These are phyloP conservation scores for Sternotherus odoratus DNA, from an alignment of 2,797 vertebrate species.

Conservation along the genomic window DNA sequence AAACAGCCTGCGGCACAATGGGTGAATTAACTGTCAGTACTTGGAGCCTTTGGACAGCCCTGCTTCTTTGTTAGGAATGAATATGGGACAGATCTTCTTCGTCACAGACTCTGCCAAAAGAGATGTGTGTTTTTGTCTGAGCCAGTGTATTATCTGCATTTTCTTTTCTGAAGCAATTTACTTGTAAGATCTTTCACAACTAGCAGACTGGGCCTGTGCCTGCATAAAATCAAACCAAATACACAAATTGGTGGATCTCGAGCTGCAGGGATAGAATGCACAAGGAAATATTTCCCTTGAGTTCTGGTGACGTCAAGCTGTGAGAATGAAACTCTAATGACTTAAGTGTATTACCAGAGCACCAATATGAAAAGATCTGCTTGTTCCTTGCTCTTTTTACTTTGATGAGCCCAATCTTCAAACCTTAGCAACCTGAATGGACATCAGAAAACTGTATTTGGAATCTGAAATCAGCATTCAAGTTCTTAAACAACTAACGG, in stretches of 20 bases:
- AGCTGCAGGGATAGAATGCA: neutral
- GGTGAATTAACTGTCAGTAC: neutral
- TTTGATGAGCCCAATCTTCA: too few relatives aligned
- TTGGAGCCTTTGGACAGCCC: neutral
- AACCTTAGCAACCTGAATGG: too few relatives aligned
- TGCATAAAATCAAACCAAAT: accelerated
- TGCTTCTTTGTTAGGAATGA: neutral
- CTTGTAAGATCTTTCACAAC: neutral
- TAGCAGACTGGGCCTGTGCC: neutral
- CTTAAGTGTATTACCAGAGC: neutral
- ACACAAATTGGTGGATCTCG: neutral
- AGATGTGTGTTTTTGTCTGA: neutral
- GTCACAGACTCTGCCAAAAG: neutral
- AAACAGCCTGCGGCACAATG: neutral
- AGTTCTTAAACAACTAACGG: too few relatives aligned
- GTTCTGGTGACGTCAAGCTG: neutral
- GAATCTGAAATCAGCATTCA: too few relatives aligned
- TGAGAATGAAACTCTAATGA: neutral
- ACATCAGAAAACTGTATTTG: too few relatives aligned
- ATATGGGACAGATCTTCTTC: neutral
- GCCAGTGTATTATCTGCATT: neutral
- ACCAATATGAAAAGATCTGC: neutral
- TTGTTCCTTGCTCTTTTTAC: neutral
- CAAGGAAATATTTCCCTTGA: neutral
- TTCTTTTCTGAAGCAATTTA: neutral